Percentiles rank a stretch among this genome's conserved stretches.
These are phyloP conservation scores for Tiliacea aurago DNA, from an alignment of 2,888 invertebrate genomes.

Conservation along the genomic window DNA sequence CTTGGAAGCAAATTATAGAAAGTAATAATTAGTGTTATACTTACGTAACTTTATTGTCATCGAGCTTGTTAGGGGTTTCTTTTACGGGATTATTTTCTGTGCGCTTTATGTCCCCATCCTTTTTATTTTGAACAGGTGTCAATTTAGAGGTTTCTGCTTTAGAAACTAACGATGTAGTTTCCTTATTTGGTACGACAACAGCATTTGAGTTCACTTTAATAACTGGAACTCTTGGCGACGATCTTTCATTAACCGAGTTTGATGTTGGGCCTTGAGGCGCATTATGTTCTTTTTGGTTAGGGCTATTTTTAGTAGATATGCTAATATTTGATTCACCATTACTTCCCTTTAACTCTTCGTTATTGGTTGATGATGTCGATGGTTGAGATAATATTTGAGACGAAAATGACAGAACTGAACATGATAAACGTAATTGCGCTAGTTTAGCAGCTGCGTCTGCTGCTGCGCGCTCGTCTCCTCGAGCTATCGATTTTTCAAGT, in stretches of 20 bases:
- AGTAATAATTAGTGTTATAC: slow-evolving; percentile 59
- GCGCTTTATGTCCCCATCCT: slow-evolving; percentile 30
- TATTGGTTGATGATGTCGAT: slow-evolving; percentile 58
- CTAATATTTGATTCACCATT: slow-evolving; percentile 17
- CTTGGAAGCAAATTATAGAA: not conserved
- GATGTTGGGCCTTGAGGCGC: not conserved
- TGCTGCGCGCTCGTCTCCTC: slow-evolving; percentile 94
- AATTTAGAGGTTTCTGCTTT: slow-evolving; percentile 27
- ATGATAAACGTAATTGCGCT: slow-evolving; percentile 94
- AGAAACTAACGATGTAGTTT: slow-evolving; percentile 9
- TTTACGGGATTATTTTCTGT: slow-evolving; percentile 56
- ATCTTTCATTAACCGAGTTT: slow-evolving; percentile 24
- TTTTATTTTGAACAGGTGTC: slow-evolving; percentile 32
- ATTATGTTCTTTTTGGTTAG: slow-evolving; percentile 11
- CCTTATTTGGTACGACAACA: slow-evolving; percentile 14
- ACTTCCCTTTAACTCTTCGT: slow-evolving; percentile 12
- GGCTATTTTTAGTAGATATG: slow-evolving; percentile 17
- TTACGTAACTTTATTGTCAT: slow-evolving; percentile 73
- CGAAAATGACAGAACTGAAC: slow-evolving; percentile 91
- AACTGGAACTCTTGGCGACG: slow-evolving; percentile 29
- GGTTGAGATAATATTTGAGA: slow-evolving; percentile 82
- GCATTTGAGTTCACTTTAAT: slow-evolving; percentile 32
- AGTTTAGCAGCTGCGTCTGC: slow-evolving; percentile 94
- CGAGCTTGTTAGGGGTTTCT: slow-evolving; percentile 50
- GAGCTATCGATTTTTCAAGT: slow-evolving; percentile 94